Conservation (phyloP, 2,797 vertebrate species). For the Mycteria americana region DNA sequence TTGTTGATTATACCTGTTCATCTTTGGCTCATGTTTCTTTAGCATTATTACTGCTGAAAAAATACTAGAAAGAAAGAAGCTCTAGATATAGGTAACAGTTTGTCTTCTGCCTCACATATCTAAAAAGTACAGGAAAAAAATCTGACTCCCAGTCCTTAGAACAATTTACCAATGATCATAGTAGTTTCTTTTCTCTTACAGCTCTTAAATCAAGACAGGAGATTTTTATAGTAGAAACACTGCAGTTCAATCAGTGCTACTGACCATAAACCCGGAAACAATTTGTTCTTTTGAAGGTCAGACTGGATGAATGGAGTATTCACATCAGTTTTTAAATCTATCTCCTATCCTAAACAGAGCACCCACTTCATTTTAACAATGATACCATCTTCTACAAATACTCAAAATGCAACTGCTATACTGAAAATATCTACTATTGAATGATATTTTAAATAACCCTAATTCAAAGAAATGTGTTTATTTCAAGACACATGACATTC, state of each 20-base stretch:
- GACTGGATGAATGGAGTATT: background rate
- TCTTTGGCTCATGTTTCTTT: background rate
- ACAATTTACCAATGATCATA: background rate
- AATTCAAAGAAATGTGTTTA: background rate
- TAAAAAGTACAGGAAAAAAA: background rate
- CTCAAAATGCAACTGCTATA: background rate
- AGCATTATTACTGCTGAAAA: background rate
- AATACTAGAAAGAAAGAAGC: background rate
- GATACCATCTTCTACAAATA: background rate
- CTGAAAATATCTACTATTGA: background rate
- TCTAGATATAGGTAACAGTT: background rate
- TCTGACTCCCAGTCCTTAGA: background rate
- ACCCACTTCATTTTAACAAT: background rate
- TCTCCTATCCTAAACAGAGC: background rate
- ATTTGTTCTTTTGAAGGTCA: background rate
- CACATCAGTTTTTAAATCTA: background rate
- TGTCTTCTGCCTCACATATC: background rate
- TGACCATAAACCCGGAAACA: background rate
- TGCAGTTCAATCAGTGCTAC: background rate
- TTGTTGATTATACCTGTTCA: background rate
- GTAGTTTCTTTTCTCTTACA: background rate
- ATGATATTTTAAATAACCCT: background rate
- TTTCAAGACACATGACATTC: background rate
- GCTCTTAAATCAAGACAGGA: background rate
- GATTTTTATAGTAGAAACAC: background rate